A percentile compares a stretch with the other conserved stretches of the same genome.
Evolutionary conservation across 2,888 invertebrate species (phyloP).

Genomic region (Prosapia bicincta): DNA sequence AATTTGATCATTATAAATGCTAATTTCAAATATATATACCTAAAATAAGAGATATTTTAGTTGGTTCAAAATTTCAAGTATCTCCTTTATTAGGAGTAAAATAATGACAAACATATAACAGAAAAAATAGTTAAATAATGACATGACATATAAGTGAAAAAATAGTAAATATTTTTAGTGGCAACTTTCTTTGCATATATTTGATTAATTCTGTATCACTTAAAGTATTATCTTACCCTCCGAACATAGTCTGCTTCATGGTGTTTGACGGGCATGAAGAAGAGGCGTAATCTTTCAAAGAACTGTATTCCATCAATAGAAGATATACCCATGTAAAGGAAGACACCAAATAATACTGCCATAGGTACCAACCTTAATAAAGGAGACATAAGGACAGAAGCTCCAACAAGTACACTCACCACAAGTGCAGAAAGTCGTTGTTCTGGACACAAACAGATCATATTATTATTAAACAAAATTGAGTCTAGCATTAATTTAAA

Average conservation of each 20-base stretch:
- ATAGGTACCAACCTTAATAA: slow-evolving; percentile 83
- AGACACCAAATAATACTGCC: slow-evolving; percentile 96
- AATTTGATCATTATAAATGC: too few species aligned
- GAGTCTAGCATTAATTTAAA: too few species aligned
- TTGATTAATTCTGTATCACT: too few species aligned
- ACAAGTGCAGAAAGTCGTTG: slow-evolving; percentile 81
- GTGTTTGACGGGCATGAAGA: slow-evolving; percentile 94
- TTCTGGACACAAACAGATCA: slow-evolving; percentile 57
- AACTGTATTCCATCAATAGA: slow-evolving; percentile 93
- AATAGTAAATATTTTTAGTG: too few species aligned
- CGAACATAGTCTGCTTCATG: slow-evolving; percentile 89
- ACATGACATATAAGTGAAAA: too few species aligned
- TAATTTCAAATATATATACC: too few species aligned
- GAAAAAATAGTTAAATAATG: too few species aligned
- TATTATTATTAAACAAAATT: slow-evolving; percentile 32
- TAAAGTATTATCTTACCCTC: slow-evolving; percentile 72
- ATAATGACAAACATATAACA: too few species aligned
- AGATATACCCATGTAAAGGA: slow-evolving; percentile 95
- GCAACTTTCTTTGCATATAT: too few species aligned
- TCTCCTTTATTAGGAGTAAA: too few species aligned
- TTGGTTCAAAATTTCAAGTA: too few species aligned
- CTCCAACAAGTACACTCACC: slow-evolving; percentile 75
- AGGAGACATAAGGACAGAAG: slow-evolving; percentile 80
- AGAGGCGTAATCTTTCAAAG: slow-evolving; percentile 81
- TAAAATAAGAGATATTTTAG: too few species aligned